Evolutionary conservation across 2,113 vertebrate species (phyloP), one percentile per base, ranked within the genome.

Genomic region (Symphodus melops): DNA sequence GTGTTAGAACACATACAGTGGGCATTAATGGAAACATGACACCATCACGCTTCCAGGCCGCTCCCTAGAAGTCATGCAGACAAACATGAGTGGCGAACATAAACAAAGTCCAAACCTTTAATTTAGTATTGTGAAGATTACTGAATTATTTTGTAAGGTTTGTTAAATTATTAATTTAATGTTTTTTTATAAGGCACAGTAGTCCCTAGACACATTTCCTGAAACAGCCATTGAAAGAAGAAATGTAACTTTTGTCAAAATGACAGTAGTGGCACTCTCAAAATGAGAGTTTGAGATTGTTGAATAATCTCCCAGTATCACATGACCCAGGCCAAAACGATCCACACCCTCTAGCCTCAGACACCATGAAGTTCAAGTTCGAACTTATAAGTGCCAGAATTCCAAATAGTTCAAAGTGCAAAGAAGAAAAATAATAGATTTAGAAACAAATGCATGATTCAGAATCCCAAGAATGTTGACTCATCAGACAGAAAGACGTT

Each of bases 21-120:
- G 3, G 12, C 9, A 55, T 72, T 57, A n/a, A 13, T 65, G 11
- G 51, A 80, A 77, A 83, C 65, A 13, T 56, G 42, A 79, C 17
- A 9, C 74, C 3, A 28, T 33, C 51, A 57, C 14, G 5, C 21
- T 23, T 68, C 39, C 41, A 71, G 19, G 67, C 56, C 44, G n/a
- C 21, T 67, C 64, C 7, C 12, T 25, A 8, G 16, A 39, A 41
- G 60, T 68, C 36, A 39, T 49, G 46, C 12, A 46, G 1, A 16
- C 58, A 52, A 12, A 53, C 23, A 56, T 67, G 1, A 48, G 16
- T 5, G 46, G 46, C 19, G 46, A 19, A 14, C 12, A 14, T 13
- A 44, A 13, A 44, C 42, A 44, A 14, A 44, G 3, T 3, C 4
- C 12, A 14, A 14, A 14, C 42, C 2, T 44, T 44, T 44, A 1